Evolutionary conservation across 2,888 invertebrate species (phyloP), one percentile per base, ranked within the genome.

Genomic region (Eupithecia subfuscata): DNA sequence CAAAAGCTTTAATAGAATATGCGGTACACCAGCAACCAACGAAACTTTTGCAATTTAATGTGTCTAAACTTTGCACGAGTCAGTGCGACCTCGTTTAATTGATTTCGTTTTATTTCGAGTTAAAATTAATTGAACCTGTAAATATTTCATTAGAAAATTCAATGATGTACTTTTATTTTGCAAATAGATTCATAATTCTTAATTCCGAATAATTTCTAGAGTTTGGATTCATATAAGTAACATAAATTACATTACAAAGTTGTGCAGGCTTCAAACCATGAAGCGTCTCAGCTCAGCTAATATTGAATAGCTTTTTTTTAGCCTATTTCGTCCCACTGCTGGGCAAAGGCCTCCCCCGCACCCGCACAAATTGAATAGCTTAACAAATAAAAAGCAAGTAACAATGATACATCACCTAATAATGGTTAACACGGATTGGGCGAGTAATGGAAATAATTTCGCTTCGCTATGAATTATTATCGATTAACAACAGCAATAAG

Each of bases 401-500:
- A 70, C 69, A 72, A 72, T 77, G 77, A 77, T 77, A 73, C 64
- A 77, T 77, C 63, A 75, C 73, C 70, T 75, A 77, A 75, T 77
- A 75, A 77, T 73, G 73, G 73, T 64, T 70, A 48, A 77, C 77
- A 77, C 70, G 77, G 70, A 77, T 77, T 65, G 77, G 77, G 60
- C 76, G 70, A 71, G 75, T 81, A 75, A 80, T 78, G 77, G 73
- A 76, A 71, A 76, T 79, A 72, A 79, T 78, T 79, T 75, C 75
- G 79, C 76, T 81, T 81, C 75, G 67, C 80, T 78, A 82, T 79
- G 76, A 82, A 74, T 82, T 83, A 81, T 83, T 82, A 86, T 84
- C 85, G 87, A 89, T 85, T 85, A 84, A 86, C 85, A 87, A 87
- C 85, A 82, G 84, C 86, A 82, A 85, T 88, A 88, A 87, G 87